phyloP scores from a whole-genome alignment of 2,797 vertebrate genomes.

The Geranospiza caerulescens region DNA sequence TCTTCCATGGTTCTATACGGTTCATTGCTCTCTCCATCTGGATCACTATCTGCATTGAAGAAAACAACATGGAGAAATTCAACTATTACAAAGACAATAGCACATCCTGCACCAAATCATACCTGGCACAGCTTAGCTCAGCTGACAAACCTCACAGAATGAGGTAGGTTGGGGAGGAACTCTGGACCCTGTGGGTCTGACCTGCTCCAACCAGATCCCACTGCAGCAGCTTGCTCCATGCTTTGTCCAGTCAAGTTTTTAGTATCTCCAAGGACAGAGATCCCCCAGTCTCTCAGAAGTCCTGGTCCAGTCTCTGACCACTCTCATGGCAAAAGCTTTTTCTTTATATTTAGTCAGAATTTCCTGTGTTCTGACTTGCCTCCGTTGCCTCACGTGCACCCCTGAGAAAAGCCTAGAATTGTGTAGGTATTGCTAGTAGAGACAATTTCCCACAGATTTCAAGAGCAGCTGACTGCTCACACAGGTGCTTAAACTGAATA shows the following conservation, averaged over 20 bases:
- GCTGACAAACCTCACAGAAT: background rate
- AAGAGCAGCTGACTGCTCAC: background rate
- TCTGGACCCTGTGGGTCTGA: background rate
- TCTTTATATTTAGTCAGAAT: background rate
- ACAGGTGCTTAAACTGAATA: background rate
- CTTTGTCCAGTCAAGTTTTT: background rate
- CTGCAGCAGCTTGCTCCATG: background rate
- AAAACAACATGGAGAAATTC: background rate
- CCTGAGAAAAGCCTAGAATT: background rate
- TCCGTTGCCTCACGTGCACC: background rate
- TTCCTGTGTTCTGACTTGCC: background rate
- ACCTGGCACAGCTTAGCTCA: background rate
- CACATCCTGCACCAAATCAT: background rate
- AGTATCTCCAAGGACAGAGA: background rate
- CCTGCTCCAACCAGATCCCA: background rate
- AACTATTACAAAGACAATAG: background rate
- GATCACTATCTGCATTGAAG: conserved; percentile 6
- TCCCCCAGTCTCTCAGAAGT: background rate
- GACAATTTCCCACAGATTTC: background rate
- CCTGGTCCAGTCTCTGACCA: background rate
- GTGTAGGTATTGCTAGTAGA: background rate
- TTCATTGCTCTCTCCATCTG: background rate
- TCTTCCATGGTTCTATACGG: conserved; percentile 63
- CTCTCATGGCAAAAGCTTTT: background rate
- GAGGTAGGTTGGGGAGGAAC: background rate